phyloP scores from a whole-genome alignment of 2,797 vertebrate genomes.

The Karalla daura region DNA sequence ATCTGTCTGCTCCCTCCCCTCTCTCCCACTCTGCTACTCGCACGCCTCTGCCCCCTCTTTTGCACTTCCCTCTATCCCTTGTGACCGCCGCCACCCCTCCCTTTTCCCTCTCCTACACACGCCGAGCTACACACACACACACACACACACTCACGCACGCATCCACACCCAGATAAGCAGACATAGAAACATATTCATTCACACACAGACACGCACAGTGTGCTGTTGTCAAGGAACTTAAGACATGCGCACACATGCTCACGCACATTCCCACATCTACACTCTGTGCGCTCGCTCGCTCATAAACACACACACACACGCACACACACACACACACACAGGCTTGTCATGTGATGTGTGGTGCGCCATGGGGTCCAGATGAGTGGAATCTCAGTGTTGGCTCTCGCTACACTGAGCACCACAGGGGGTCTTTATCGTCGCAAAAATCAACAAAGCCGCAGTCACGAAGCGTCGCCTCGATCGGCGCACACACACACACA shows the following conservation, averaged over 20 bases:
- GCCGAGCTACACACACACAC: constrained; percentile 13
- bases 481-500: constrained; percentile 40
- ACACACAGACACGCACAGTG: constrained; percentile 26
- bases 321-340: too few relatives aligned
- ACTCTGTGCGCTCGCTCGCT: background rate
- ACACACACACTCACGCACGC: constrained; percentile 19
- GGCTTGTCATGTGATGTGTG: constrained; percentile 69
- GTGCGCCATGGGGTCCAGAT: constrained; percentile 74
- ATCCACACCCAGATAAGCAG: constrained; percentile 13
- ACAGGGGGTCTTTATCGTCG: constrained; percentile 77
- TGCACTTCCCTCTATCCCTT: constrained; percentile 48
- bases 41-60: constrained; percentile 27
- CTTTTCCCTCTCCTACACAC: constrained; percentile 20
- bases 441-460: constrained; percentile 80
- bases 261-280: constrained; percentile 4
- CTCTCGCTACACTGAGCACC: constrained; percentile 81
- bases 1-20: constrained; percentile 47
- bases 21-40: constrained; percentile 22
- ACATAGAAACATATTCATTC: constrained; percentile 36
- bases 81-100: constrained; percentile 49
- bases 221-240: constrained; percentile 25
- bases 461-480: constrained; percentile 77
- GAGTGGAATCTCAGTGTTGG: constrained; percentile 79
- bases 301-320: constrained; percentile 12
- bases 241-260: constrained; percentile 15